Evolutionary conservation across 1,140 invertebrate genomes (phyloP).

Genomic region (Ridgeia piscesae): DNA sequence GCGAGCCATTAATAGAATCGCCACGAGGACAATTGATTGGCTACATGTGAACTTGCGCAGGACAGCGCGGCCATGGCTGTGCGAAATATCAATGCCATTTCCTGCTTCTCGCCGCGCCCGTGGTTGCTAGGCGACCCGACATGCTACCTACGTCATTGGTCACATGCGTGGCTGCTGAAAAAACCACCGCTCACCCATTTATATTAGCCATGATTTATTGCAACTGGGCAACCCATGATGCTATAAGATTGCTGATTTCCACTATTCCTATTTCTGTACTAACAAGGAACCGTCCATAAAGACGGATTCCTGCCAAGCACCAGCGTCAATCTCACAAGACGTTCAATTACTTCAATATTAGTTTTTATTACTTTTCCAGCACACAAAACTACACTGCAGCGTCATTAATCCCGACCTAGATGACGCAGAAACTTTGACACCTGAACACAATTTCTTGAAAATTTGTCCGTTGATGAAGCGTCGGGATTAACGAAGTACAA

Average conservation of each 20-base stretch:
- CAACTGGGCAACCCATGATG: not conserved
- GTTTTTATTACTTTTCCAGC: too few relatives aligned
- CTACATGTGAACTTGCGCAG: not conserved
- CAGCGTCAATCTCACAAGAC: too few relatives aligned
- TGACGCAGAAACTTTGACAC: too few relatives aligned
- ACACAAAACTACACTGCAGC: too few relatives aligned
- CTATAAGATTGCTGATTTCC: not conserved
- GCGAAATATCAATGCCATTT: constrained; percentile 1
- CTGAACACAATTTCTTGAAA: too few relatives aligned
- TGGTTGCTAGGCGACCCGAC: not conserved
- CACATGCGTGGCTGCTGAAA: not conserved
- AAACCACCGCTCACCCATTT: not conserved
- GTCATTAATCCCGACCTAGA: too few relatives aligned
- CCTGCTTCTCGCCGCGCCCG: not conserved
- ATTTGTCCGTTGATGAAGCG: too few relatives aligned
- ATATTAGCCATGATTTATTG: not conserved
- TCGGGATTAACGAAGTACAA: too few relatives aligned
- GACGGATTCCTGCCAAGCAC: too few relatives aligned
- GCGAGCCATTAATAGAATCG: not conserved
- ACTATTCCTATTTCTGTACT: not conserved
- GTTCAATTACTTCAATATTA: too few relatives aligned
- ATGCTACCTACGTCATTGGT: not conserved
- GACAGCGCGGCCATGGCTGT: not conserved
- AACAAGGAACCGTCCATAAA: not conserved
- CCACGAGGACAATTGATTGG: not conserved